A percentile compares a stretch with the other conserved stretches of the same genome.
phyloP scores from a whole-genome alignment of 2,113 vertebrate species.

The Pterophyllum scalare region DNA sequence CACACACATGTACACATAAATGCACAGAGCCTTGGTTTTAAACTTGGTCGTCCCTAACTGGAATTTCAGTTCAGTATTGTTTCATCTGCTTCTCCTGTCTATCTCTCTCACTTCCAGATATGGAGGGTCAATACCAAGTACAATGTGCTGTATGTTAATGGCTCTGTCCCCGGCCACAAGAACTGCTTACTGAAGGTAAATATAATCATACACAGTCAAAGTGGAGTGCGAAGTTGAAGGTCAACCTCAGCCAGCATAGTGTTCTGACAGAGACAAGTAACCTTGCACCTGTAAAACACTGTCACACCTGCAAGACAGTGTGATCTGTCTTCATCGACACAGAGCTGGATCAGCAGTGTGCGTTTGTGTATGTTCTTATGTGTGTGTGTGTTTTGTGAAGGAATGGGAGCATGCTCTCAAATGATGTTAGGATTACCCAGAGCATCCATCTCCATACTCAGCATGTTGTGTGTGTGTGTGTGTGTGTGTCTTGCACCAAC shows the following conservation, averaged over 20 bases:
- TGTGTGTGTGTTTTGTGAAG: neutral
- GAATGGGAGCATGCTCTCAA: slow-evolving; percentile 11
- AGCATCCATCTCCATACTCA: slow-evolving; percentile 57
- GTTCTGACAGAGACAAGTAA: slow-evolving; percentile 43
- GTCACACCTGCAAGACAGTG: slow-evolving; percentile 46
- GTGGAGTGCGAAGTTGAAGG: slow-evolving; percentile 37
- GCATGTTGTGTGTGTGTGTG: slow-evolving; percentile 25
- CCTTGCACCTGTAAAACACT: slow-evolving; percentile 66
- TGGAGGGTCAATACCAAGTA: slow-evolving; percentile 95
- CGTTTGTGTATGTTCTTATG: neutral
- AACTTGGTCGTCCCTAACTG: slow-evolving; percentile 31
- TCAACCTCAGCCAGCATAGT: slow-evolving; percentile 29
- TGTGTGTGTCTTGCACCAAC: neutral
- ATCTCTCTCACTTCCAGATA: slow-evolving; percentile 79
- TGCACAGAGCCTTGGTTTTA: neutral
- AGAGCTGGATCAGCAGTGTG: slow-evolving; percentile 65
- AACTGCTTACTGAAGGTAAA: slow-evolving; percentile 96
- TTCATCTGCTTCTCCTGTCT: slow-evolving; percentile 7
- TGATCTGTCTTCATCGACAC: slow-evolving; percentile 66
- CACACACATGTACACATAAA: neutral
- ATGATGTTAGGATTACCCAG: slow-evolving; percentile 62
- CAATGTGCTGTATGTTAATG: slow-evolving; percentile 92
- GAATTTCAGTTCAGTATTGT: slow-evolving; percentile 34
- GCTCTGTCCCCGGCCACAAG: slow-evolving; percentile 92
- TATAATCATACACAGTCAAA: slow-evolving; percentile 26